Base-by-base conservation (phyloP, 2,888 invertebrate genomes). In the Drosophila mulleri region DNA sequence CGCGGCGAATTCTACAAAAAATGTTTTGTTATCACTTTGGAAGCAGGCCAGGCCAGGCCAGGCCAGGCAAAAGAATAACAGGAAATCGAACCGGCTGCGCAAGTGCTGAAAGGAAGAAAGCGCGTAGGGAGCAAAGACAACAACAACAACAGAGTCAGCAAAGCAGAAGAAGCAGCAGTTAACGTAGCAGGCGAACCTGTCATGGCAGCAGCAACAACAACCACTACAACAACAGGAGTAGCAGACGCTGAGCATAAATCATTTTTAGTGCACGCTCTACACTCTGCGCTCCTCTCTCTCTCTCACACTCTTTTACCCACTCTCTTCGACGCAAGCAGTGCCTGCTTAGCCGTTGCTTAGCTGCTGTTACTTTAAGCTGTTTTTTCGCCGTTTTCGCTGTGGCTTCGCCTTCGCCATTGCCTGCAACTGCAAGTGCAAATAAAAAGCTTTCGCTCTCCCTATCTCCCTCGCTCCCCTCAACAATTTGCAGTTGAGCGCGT, bases 51-150 rank as follows among this genome's bases (percentile, higher is more conserved):
- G 58, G 44, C 32, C 6, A 44, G 20, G 12, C 12, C 76, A 62
- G 65, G 74, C 74, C 69, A 29, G 54, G 44, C 32, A 1, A 44
- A 72, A 64, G 67, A 57, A 52, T 63, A 65, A 90, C 91, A 91
- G 91, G 91, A 91, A 92, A 89, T 87, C 89, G 79, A 92, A 91
- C 92, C 91, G 91, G 92, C 91, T 91, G 80, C 73, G 45, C 69
- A 67, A 70, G 56, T 60, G 78, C 53, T 12, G 18, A 45, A 75
- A 74, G 67, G 65, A 48, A 72, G 65, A 65, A 74, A 77, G 52
- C 61, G 48, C 58, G 74, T 59, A 75, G 77, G 77, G 80, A 69
- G 65, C 26, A 66, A 45, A 23, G 47, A 42, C 52, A 60, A 44
- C 48, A 45, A 44, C 48, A 45, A n/a, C n/a, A 41, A n/a, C 41